Base-by-base conservation (phyloP, 2,888 invertebrate genomes). In the Parnassius apollo region DNA sequence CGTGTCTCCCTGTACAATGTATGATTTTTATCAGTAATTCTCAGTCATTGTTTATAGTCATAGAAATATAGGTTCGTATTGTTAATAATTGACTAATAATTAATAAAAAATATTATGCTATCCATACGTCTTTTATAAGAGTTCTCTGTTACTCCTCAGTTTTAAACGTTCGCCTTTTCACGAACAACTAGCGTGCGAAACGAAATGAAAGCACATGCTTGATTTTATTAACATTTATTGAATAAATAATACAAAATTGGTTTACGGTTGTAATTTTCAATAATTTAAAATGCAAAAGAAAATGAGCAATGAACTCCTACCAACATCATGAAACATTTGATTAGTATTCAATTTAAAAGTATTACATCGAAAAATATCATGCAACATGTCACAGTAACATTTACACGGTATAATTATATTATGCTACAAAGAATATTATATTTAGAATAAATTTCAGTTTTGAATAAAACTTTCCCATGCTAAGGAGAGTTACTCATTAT, bases 161-260 rank as follows among this genome's bases (percentile, higher is more conserved):
- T 25, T 25, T 25, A 25, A 7, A 25, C 4, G 25, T 25, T 25
- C 25, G 35, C 7, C 4, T 35, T 35, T 35, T 35, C 35, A 35
- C 35, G 7, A 35, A 35, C 7, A 3, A 35, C 35, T 4, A 7
- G 35, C 35, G 35, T 35, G 18, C 18, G 18, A 18, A 18, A 18
- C 18, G 18, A 64, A 68, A 74, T 70, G 69, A 79, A 76, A 77
- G 44, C 70, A 66, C 46, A 42, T 49, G n/a, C 69, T 73, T 85
- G 89, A 90, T 90, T 91, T 90, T 89, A 90, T 90, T 88, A 91
- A 91, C 91, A 91, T 91, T 90, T 91, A 91, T 89, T 90, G 88
- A 89, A 90, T 89, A 90, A 89, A 89, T 89, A 88, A 89, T 90
- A 89, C 88, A 89, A 90, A 90, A 88, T 81, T 85, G 84, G 82